Conservation (phyloP, 2,888 invertebrate species). For the Acanthosepion esculentum region DNA sequence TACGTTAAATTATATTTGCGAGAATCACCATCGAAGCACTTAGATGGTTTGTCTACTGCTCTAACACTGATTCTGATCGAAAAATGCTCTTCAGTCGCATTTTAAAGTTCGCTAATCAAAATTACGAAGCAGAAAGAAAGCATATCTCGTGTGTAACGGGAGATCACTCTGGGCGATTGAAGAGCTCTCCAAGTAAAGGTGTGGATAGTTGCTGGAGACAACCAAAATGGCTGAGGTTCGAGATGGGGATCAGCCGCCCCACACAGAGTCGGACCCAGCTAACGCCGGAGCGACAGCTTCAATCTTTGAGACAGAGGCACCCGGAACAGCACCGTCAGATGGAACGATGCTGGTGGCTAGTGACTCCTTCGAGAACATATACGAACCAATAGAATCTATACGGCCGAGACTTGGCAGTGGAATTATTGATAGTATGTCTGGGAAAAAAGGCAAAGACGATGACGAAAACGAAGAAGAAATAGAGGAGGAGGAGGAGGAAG, state of each 20-base stretch:
- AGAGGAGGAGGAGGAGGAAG: slow-evolving; percentile 41
- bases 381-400: slow-evolving; percentile 55
- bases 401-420: slow-evolving; percentile 50
- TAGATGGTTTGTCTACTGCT: too few species aligned
- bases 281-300: slow-evolving; percentile 56
- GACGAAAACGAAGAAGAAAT: background rate
- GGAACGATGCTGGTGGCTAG: slow-evolving; percentile 83
- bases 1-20: too few species aligned
- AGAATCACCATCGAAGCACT: too few species aligned
- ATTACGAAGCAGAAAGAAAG: background rate
- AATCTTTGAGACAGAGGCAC: slow-evolving; percentile 69
- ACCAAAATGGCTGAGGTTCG: slow-evolving; percentile 62
- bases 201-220: slow-evolving; percentile 11
- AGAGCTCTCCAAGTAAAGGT: slow-evolving; percentile 6
- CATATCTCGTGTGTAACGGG: background rate
- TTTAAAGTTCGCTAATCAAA: background rate
- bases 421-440: slow-evolving; percentile 39
- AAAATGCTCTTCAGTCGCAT: too few species aligned
- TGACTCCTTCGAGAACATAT: slow-evolving; percentile 72
- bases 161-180: slow-evolving; percentile 25
- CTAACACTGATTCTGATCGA: too few species aligned
- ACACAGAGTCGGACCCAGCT: slow-evolving; percentile 60
- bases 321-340: slow-evolving; percentile 78
- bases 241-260: slow-evolving; percentile 66
- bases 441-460: background rate